Conservation (phyloP, 2,888 invertebrate genomes). For the Labia minor region DNA sequence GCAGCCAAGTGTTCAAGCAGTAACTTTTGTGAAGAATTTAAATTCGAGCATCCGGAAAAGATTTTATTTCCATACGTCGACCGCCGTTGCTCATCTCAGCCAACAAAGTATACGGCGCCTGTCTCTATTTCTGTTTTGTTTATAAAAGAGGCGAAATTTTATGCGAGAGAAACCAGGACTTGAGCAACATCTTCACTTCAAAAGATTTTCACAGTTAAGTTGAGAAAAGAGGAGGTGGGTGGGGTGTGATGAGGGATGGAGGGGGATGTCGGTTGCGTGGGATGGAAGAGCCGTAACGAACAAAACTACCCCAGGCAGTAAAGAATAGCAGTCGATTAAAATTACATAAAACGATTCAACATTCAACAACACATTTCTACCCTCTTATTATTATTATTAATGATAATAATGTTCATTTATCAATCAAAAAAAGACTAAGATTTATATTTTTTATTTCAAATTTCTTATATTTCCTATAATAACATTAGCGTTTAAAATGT, state of each 20-base stretch:
- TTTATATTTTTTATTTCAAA: too few relatives aligned
- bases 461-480: too few relatives aligned
- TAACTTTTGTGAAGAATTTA: constrained; percentile 4
- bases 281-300: too few relatives aligned
- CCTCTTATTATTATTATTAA: too few relatives aligned
- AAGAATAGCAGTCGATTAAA: too few relatives aligned
- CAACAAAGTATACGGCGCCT: not conserved
- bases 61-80: constrained; percentile 13
- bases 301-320: too few relatives aligned
- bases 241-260: not conserved
- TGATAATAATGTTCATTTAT: too few relatives aligned
- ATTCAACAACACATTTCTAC: too few relatives aligned
- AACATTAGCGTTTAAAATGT: too few relatives aligned
- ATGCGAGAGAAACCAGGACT: not conserved
- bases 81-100: not conserved
- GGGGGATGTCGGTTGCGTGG: not conserved
- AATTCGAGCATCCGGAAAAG: constrained; percentile 13
- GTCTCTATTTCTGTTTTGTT: constrained; percentile 13
- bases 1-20: constrained; percentile 8
- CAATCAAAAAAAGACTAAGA: too few relatives aligned
- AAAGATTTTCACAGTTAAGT: constrained; percentile 13
- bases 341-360: too few relatives aligned
- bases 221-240: not conserved
- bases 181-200: constrained; percentile 1
- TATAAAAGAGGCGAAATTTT: constrained; percentile 13